These are phyloP conservation scores for Lagria hirta DNA, from an alignment of 2,888 invertebrate species.

Conservation along the genomic window DNA sequence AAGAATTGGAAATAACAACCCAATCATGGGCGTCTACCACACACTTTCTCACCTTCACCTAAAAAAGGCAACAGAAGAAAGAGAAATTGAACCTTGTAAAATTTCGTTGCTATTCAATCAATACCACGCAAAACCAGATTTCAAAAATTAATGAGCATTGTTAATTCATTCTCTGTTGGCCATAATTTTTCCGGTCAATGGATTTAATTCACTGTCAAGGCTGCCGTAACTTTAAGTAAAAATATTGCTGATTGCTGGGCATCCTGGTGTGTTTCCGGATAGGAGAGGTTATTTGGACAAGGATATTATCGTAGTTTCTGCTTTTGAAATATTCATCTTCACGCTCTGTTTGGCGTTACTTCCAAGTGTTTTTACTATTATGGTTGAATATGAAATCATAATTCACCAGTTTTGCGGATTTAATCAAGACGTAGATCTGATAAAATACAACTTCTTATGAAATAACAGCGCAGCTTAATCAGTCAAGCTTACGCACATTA, in stretches of 20 bases:
- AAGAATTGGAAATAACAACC: neutral
- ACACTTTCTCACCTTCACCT: conserved; percentile 3
- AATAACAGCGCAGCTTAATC: too few species aligned
- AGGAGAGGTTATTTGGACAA: conserved; percentile 10
- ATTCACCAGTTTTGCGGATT: too few species aligned
- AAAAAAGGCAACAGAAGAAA: conserved; percentile 5
- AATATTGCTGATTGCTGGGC: conserved; percentile 4
- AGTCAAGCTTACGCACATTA: too few species aligned
- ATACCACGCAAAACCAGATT: too few species aligned
- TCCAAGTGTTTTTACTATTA: neutral
- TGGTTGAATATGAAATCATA: too few species aligned
- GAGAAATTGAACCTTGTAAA: conserved; percentile 14
- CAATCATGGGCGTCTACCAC: neutral
- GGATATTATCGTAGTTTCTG: conserved; percentile 7
- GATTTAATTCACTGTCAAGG: conserved; percentile 16
- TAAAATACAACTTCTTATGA: too few species aligned
- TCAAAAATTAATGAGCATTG: too few species aligned
- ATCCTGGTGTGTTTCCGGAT: conserved; percentile 16
- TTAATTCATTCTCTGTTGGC: too few species aligned
- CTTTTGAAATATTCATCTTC: conserved; percentile 15
- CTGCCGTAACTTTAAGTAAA: neutral
- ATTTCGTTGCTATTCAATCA: too few species aligned
- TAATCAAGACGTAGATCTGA: too few species aligned
- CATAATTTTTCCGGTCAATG: conserved; percentile 1
- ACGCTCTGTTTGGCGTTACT: conserved; percentile 17